Evolutionary conservation across 2,113 vertebrate genomes (phyloP), one percentile per base, ranked within the genome.

Genomic region (Halichoerus grypus): DNA sequence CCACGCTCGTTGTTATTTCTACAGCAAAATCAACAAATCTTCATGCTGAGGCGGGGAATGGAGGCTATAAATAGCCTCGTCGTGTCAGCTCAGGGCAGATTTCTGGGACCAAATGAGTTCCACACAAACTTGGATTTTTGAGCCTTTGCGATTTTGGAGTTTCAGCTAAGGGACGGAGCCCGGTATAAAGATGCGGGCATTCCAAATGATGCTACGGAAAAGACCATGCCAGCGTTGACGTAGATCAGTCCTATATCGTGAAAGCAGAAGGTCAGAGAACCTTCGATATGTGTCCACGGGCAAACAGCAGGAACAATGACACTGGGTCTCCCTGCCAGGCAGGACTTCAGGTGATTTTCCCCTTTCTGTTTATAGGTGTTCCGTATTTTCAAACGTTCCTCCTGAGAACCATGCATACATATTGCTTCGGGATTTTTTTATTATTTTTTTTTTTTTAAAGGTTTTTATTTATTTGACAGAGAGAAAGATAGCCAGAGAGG

Each of bases 1-100:
- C 19, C 84, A 28, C 22, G 19, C 10, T 3, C 19, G 1, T 0
- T 0, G 1, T 2, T 13, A 14, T n/a, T 31, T 65, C 71, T 69
- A 22, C 3, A 65, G 77, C 69, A n/a, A n/a, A 80, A 59, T 8
- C 9, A 1, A 4, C 0, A 46, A 9, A 31, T 36, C 74, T 36
- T 3, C 15, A 6, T 4, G 19, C 18, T 2, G 55, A 83, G 59
- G 7, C 1, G 16, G 55, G 28, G 31, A 33, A 0, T 2, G 0
- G 53, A 39, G n/a, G 15, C 61, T 61, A 19, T n/a, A 12, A 83
- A 67, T 18, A 88, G 69, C 63, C 49, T 49, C 7, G 0, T 39
- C 2, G 0, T 10, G 69, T 71, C 39, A 21, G n/a, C 22, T 67
- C 39, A 39, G 95, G 92, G 87, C 65, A 59, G 77, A 65, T 69